Evolutionary conservation across 2,113 vertebrate genomes (phyloP), one percentile per base, ranked within the genome.

Genomic region (Nipponia nippon): DNA sequence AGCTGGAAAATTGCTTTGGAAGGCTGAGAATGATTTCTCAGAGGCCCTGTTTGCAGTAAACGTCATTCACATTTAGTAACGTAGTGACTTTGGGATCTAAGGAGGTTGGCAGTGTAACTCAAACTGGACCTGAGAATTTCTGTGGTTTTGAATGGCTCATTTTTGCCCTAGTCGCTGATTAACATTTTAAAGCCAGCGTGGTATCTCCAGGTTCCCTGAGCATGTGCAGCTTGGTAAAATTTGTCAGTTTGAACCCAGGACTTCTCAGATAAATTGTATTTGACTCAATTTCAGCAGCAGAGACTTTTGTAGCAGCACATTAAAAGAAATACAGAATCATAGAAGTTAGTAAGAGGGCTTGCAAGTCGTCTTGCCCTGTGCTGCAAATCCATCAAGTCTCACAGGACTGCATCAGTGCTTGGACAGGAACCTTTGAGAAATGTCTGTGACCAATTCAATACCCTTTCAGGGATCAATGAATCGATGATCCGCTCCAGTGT

Each of bases 1-100:
- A 80, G 52, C 87, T 97, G 90, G 91, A 97, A 98, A 98, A 98
- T 97, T 96, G 79, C 90, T 97, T 98, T 96, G 53, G 13, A 97
- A 83, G 70, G 34, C 75, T 92, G 82, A 92, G 67, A 83, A 87
- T 87, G 69, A 92, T 95, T 96, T 98, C 82, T 93, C 14, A 12
- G 83, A 90, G 49, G 44, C 59, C 93, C 13, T 93, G 46, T 55
- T 91, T 91, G 93, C 53, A 65, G 85, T 78, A 93, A 97, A 84
- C 67, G 59, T 79, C 38, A 80, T 79, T 97, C 90, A 86, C 56
- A 58, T 82, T 87, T 63, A 47, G 61, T 67, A 62, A 70, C 3
- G 6, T 30, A 42, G 58, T 90, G 86, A 76, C 80, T 96, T 71
- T 66, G 34, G 23, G 36, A 83, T 44, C 66, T 52, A 78, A 88